These are phyloP conservation scores for Loxodonta africana DNA, from an alignment of 2,113 vertebrate species.

Conservation along the genomic window DNA sequence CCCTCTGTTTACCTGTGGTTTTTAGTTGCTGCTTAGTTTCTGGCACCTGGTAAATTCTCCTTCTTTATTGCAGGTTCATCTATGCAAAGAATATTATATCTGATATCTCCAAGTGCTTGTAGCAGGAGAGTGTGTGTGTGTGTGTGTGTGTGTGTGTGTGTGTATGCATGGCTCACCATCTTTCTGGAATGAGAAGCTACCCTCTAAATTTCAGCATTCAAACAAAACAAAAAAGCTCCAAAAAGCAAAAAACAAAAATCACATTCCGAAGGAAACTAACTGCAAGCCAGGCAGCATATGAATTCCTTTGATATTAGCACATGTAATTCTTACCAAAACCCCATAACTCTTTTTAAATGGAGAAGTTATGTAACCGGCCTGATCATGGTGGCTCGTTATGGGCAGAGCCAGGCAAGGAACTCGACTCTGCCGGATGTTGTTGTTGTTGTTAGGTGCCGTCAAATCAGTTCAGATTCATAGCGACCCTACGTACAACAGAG, in stretches of 20 bases:
- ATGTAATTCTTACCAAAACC: background rate
- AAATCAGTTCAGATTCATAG: too few relatives aligned
- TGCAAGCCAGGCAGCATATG: background rate
- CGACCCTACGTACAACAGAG: too few relatives aligned
- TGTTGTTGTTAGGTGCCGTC: too few relatives aligned
- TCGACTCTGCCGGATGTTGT: background rate
- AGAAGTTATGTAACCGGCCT: background rate
- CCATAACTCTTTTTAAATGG: background rate
- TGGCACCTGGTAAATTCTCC: background rate
- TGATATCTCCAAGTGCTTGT: background rate
- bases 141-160: background rate
- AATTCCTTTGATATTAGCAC: background rate
- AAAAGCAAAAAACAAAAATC: background rate
- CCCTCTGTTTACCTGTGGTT: background rate
- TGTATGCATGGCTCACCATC: background rate
- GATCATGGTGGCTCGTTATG: background rate
- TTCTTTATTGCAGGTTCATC: constrained; percentile 5
- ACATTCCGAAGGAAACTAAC: background rate
- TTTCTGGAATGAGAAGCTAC: constrained; percentile 14
- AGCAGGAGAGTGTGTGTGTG: background rate
- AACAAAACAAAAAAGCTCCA: background rate
- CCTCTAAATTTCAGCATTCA: constrained; percentile 2
- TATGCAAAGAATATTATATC: background rate
- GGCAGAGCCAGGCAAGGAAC: background rate
- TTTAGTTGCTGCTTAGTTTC: constrained; percentile 47